Evolutionary conservation across 2,888 invertebrate genomes (phyloP).

Genomic region (Conops quadrifasciatus): DNA sequence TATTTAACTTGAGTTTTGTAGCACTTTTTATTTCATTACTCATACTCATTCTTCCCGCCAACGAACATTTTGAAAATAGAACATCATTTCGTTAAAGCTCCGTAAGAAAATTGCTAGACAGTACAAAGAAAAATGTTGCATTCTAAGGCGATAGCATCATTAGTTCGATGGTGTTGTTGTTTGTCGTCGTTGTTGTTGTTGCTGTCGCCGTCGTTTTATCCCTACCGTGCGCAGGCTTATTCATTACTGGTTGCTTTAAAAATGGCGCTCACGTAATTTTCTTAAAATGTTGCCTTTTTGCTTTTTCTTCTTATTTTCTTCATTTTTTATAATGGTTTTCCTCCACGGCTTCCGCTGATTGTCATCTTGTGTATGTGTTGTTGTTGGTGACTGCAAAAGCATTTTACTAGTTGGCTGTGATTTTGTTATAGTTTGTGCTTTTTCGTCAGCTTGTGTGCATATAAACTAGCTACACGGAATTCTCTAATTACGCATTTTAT

Average conservation of each 20-base stretch:
- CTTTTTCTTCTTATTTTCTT: neutral
- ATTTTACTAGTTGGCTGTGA: neutral
- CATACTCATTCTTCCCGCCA: neutral
- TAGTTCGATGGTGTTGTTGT: constrained; percentile 21
- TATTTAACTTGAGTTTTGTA: constrained; percentile 11
- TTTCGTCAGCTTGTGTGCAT: no score
- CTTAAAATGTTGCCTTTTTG: neutral
- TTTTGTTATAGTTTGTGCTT: neutral
- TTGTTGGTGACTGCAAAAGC: neutral
- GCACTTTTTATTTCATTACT: neutral
- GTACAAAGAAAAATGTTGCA: constrained; percentile 20
- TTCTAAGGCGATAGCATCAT: constrained; percentile 31
- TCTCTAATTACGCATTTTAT: no score
- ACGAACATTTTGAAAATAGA: constrained; percentile 8
- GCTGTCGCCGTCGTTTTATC: constrained; percentile 24
- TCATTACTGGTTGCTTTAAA: constrained; percentile 16
- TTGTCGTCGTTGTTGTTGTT: constrained; percentile 13
- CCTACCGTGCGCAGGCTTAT: neutral
- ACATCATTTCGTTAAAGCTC: constrained; percentile 14
- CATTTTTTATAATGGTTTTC: no score
- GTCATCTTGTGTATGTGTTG: neutral
- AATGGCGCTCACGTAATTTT: constrained; percentile 20
- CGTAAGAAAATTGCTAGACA: neutral
- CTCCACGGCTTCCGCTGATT: no score
- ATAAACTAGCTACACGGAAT: no score